Conservation (phyloP, 2,888 invertebrate species). For the Liopterus haemorrhoidalis region DNA sequence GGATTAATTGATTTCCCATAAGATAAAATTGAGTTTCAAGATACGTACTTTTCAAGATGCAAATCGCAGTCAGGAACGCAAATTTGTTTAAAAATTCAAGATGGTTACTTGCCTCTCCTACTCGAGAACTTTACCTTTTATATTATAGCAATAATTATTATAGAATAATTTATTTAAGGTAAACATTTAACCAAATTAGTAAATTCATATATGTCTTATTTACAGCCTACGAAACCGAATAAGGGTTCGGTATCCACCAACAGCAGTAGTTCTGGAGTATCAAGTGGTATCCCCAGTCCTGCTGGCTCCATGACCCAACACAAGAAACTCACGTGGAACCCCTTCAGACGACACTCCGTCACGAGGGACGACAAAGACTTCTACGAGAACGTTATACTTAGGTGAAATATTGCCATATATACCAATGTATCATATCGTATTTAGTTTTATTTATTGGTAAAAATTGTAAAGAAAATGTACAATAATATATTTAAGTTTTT, state of each 20-base stretch:
- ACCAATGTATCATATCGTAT: background rate
- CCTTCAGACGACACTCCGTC: constrained; percentile 57
- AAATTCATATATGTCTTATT: constrained; percentile 7
- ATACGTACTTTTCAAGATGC: too few species aligned
- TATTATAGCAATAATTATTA: too few species aligned
- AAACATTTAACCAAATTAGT: background rate
- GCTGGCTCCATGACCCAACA: constrained; percentile 51
- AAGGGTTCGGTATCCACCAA: constrained; percentile 53
- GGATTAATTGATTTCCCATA: too few species aligned
- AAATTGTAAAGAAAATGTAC: too few species aligned
- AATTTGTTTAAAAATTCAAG: too few species aligned
- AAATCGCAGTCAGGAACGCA: too few species aligned
- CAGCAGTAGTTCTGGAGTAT: constrained; percentile 53
- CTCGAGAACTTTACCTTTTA: too few species aligned
- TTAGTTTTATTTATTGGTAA: too few species aligned
- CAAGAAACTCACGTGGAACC: constrained; percentile 57
- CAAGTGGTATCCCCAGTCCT: constrained; percentile 54
- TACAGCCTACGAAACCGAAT: constrained; percentile 43
- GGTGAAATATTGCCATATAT: constrained; percentile 11
- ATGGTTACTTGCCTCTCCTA: too few species aligned
- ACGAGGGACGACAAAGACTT: constrained; percentile 50
- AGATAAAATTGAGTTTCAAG: too few species aligned
- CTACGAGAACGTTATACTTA: constrained; percentile 44
- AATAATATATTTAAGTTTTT: too few species aligned
- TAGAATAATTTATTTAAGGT: too few species aligned